phyloP scores from a whole-genome alignment of 53 echinoderm and acorn worm species.

The Astropecten irregularis region DNA sequence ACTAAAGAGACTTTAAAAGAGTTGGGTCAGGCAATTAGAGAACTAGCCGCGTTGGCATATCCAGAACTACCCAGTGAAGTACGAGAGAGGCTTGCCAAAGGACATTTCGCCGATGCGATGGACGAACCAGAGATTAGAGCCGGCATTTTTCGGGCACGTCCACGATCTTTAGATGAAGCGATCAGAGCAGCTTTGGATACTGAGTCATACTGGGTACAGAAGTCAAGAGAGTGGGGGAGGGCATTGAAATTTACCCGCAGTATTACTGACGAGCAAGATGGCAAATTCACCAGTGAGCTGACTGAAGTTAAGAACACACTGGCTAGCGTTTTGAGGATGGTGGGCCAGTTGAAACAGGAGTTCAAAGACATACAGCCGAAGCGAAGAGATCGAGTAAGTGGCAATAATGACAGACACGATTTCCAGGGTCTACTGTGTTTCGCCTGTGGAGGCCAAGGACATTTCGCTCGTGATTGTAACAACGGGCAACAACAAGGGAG shows the following conservation, averaged over 20 bases:
- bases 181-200: conserved; percentile 52
- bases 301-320: background rate
- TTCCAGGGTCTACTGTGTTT: background rate
- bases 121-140: conserved; percentile 37
- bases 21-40: conserved; percentile 26
- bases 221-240: background rate
- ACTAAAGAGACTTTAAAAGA: conserved; percentile 24
- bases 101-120: conserved; percentile 54
- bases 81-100: conserved; percentile 46
- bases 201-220: conserved; percentile 36
- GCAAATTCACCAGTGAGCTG: background rate
- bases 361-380: too few species aligned
- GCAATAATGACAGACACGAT: too few species aligned
- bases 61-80: conserved; percentile 30
- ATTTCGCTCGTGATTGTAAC: too few species aligned
- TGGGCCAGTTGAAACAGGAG: background rate
- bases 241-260: background rate
- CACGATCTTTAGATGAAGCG: too few species aligned
- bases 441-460: too few species aligned
- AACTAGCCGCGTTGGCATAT: conserved; percentile 25
- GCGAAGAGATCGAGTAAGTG: too few species aligned
- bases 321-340: conserved; percentile 27
- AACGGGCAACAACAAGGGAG: too few species aligned
- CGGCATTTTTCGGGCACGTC: conserved; percentile 49
- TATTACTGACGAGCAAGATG: background rate